Base-by-base conservation (phyloP, 2,888 invertebrate genomes). In the Folsomia candida region DNA sequence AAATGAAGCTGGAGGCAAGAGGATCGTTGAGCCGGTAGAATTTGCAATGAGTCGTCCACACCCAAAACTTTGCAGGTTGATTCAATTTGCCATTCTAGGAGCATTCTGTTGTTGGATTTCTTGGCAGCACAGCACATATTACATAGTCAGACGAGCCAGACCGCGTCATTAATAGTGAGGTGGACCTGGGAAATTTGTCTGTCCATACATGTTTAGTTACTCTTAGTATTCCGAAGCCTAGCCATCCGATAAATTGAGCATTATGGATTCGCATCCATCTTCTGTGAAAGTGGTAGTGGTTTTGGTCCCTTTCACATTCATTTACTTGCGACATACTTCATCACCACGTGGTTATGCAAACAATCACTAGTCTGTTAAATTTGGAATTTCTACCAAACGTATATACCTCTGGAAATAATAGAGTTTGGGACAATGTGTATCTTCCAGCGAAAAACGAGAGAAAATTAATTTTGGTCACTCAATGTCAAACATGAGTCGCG, bases 171-270 rank as follows among this genome's bases (percentile, higher is more conserved):
- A 64, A 51, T 51, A 20, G 26, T 51, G 64, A 27, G 65, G 65
- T 65, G 54, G 26, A 27, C 65, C 65, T 25, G 2, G 9, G 54
- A 3, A 22, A 65, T 65, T 65, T 65, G 65, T 65, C 65, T 54
- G 20, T 54, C 6, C 47, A n/a, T 37, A 54, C 20, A 37, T 37
- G 37, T 14, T 37, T 37, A 14, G 14, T 54, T 54, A 20, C 54
- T 54, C 20, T 54, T 22, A n/a, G n/a, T n/a, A n/a, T n/a, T 20
- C 22, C 20, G 6, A 20, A 20, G 54, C 22, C 22, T 18, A 27
- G 62, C n/a, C 62, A 62, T 11, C 29, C n/a, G 26, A 62, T 26
- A 62, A 62, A 62, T 62, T 20, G 62, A 27, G 29, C 37, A 62
- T 62, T 62, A 62, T 37, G 62, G 20, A 37, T 29, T 37, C 62